Evolutionary conservation across 2,888 invertebrate species (phyloP).

Genomic region (Drosophila mercatorum): DNA sequence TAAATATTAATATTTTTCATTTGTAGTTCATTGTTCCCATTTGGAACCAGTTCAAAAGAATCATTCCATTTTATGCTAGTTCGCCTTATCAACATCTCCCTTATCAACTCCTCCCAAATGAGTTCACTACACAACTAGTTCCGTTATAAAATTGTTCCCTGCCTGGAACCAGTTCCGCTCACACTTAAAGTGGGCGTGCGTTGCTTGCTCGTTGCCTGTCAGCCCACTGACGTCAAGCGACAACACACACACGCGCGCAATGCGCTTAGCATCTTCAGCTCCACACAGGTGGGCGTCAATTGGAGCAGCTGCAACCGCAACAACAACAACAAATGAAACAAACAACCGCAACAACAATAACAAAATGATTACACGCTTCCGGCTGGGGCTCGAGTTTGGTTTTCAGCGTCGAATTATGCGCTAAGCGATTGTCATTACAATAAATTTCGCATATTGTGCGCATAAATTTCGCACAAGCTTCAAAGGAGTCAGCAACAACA

Average conservation of each 20-base stretch:
- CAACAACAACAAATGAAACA: conserved; percentile 30
- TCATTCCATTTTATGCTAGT: too few relatives aligned
- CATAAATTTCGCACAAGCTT: conserved; percentile 76
- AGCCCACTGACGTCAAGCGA: conserved; percentile 44
- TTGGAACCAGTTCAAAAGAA: background rate
- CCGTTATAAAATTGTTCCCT: background rate
- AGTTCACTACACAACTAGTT: conserved; percentile 26
- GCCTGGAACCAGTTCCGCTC: conserved; percentile 38
- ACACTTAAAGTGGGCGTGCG: conserved; percentile 35
- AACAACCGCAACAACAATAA: conserved; percentile 40
- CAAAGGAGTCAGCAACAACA: conserved; percentile 65
- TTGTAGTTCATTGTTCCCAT: too few relatives aligned
- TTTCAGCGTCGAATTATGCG: conserved; percentile 67
- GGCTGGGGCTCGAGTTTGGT: conserved; percentile 47
- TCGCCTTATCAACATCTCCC: background rate
- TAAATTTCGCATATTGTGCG: conserved; percentile 79
- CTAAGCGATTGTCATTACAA: conserved; percentile 78
- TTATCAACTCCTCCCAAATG: background rate
- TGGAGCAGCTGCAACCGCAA: conserved; percentile 69
- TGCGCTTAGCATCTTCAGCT: conserved; percentile 39
- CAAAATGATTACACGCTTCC: conserved; percentile 74
- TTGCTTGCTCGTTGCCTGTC: conserved; percentile 27
- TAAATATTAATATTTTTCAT: too few relatives aligned
- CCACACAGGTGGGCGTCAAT: conserved; percentile 71
- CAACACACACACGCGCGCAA: background rate